Evolutionary conservation across 2,797 vertebrate species (phyloP), one percentile per base, ranked within the genome.

Genomic region (Smutsia gigantea): DNA sequence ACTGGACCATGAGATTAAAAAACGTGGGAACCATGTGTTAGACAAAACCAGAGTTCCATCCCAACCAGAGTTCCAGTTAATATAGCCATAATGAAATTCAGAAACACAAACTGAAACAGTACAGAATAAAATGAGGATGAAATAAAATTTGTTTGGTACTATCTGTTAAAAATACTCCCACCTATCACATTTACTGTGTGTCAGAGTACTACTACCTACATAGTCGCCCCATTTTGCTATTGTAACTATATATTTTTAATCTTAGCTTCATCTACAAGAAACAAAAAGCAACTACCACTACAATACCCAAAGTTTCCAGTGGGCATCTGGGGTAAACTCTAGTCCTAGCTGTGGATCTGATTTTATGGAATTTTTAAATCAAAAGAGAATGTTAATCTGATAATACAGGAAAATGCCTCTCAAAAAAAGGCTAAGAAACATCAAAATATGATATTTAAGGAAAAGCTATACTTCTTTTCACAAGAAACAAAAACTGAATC

Each of bases 231-330:
- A 72, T 72, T 55, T 64, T 88, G 37, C 46, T 90, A 21, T 39
- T 46, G 18, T 39, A 94, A 90, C 51, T 78, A 63, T n/a, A 37
- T 46, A 82, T 39, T 79, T 69, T 64, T 55, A 85, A 46, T 78
- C 93, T 85, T 29, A 68, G 71, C 51, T 93, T 81, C 37, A 96
- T 74, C 17, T 78, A 74, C 18, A 72, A 90, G 37, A 81, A 95
- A 77, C 23, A 42, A 86, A 87, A 96, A 90, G 31, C 74, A 81
- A 93, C 39, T 53, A 81, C 21, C 66, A 42, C 57, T 66, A 21
- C 2, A 81, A 42, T 68, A 82, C 5, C 21, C 31, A 17, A 79
- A 79, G 89, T 57, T 72, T n/a, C 85, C 29, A 90, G 42, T 29
- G 39, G n/a, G 51, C 57, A 86, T 84, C 49, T 49, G 7, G 23